A percentile compares a stretch with the other conserved stretches of the same genome.
These are phyloP conservation scores for Marisa cornuarietis DNA, from an alignment of 1,140 invertebrate genomes.

Conservation along the genomic window DNA sequence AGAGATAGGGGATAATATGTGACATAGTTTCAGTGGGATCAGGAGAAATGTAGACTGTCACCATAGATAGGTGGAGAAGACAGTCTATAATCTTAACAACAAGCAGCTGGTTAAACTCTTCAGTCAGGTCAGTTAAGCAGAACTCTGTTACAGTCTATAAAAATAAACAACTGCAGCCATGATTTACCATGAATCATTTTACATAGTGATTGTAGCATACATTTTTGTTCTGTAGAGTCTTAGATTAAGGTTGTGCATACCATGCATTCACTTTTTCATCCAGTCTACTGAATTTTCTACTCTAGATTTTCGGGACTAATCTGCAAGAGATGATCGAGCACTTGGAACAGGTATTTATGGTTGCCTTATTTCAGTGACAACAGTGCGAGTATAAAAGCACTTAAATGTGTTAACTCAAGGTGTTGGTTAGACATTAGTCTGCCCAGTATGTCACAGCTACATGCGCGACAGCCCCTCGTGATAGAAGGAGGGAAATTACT, in stretches of 20 bases:
- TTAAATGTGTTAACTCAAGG: too few species aligned
- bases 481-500: too few species aligned
- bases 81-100: conserved; percentile 91
- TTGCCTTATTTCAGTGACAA: neutral
- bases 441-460: too few species aligned
- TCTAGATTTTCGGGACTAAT: conserved; percentile 76
- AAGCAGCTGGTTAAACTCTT: conserved; percentile 92
- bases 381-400: neutral
- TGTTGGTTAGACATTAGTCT: too few species aligned
- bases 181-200: neutral
- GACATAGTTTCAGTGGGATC: too few species aligned
- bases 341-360: conserved; percentile 74
- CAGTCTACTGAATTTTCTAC: neutral
- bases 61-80: conserved; percentile 68
- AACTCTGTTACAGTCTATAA: neutral
- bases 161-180: neutral
- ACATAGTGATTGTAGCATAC: too few species aligned
- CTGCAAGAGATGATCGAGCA: conserved; percentile 85
- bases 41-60: too few species aligned
- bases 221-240: too few species aligned
- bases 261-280: too few species aligned
- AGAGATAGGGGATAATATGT: too few species aligned
- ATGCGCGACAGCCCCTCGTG: too few species aligned
- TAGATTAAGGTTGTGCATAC: too few species aligned
- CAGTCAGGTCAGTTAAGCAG: conserved; percentile 69